Evolutionary conservation across 1,140 invertebrate species (phyloP).

Genomic region (Penaeus vannamei): DNA sequence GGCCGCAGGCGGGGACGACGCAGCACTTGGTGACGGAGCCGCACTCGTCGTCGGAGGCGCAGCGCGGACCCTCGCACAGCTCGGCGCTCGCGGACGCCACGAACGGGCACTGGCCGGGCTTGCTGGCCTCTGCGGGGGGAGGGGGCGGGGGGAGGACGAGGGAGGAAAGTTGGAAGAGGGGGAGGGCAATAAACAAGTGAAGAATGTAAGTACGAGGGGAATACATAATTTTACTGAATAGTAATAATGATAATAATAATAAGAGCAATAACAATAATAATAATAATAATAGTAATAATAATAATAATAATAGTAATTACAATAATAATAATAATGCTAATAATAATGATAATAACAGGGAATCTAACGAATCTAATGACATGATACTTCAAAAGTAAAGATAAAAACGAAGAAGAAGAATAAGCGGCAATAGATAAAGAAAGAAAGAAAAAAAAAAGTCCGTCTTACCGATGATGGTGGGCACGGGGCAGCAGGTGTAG

Average conservation of each 20-base stretch:
- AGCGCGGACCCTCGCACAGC: conserved; percentile 66
- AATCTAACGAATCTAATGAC: not conserved
- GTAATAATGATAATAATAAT: too few species aligned
- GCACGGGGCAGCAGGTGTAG: conserved; percentile 71
- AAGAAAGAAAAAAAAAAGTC: not conserved
- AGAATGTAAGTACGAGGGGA: too few species aligned
- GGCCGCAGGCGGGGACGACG: conserved; percentile 66
- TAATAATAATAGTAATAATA: not conserved
- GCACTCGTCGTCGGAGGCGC: conserved; percentile 69
- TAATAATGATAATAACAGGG: conserved; percentile 22
- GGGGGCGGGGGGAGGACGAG: not conserved
- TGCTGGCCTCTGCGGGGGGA: conserved; percentile 68
- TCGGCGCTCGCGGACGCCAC: conserved; percentile 59
- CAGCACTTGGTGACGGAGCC: conserved; percentile 70
- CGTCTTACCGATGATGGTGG: conserved; percentile 52
- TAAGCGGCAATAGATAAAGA: not conserved
- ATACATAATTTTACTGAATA: too few species aligned
- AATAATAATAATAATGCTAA: conserved; percentile 33
- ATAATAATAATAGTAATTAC: conserved; percentile 17
- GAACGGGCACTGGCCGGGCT: conserved; percentile 70
- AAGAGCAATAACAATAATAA: too few species aligned
- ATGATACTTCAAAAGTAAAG: too few species aligned
- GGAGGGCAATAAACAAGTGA: too few species aligned
- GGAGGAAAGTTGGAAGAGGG: not conserved
- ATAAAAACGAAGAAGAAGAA: too few species aligned